Conservation (phyloP, 2,113 vertebrate species). For the Microtus ochrogaster region DNA sequence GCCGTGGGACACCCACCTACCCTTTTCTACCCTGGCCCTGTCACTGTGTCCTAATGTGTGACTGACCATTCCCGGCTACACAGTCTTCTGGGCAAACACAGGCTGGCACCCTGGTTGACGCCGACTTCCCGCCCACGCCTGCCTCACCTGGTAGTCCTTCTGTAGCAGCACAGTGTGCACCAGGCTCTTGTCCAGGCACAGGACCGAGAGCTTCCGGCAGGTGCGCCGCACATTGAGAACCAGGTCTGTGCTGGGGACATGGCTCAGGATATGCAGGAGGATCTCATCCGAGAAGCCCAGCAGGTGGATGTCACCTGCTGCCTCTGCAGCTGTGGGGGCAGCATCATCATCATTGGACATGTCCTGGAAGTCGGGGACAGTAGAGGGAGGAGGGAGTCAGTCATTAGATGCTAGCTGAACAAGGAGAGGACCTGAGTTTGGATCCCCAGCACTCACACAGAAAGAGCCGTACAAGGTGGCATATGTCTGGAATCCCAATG, state of each 20-base stretch:
- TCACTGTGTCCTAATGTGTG: not conserved
- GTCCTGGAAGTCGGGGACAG: constrained; percentile 81
- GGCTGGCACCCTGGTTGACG: not conserved
- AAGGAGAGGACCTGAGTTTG: not conserved
- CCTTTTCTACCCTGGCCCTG: not conserved
- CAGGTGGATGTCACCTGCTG: constrained; percentile 85
- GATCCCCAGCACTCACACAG: not conserved
- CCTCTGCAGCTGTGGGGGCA: constrained; percentile 45
- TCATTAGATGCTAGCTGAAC: not conserved
- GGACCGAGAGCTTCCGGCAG: constrained; percentile 91
- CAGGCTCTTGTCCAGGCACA: constrained; percentile 95
- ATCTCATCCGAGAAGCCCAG: constrained; percentile 97
- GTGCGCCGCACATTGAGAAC: constrained; percentile 91
- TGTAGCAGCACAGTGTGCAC: constrained; percentile 91
- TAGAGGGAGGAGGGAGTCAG: not conserved
- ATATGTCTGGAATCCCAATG: not conserved
- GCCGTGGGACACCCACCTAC: not conserved
- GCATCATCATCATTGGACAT: constrained; percentile 78
- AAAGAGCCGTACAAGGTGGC: too few relatives aligned
- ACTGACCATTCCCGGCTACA: too few relatives aligned
- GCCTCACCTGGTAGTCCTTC: constrained; percentile 92
- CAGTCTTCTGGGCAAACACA: too few relatives aligned
- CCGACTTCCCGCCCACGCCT: fast-evolving
- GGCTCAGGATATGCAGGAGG: constrained; percentile 94
- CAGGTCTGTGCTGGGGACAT: constrained; percentile 93